phyloP scores from a whole-genome alignment of 1,140 invertebrate species.

The Adelges cooleyi region DNA sequence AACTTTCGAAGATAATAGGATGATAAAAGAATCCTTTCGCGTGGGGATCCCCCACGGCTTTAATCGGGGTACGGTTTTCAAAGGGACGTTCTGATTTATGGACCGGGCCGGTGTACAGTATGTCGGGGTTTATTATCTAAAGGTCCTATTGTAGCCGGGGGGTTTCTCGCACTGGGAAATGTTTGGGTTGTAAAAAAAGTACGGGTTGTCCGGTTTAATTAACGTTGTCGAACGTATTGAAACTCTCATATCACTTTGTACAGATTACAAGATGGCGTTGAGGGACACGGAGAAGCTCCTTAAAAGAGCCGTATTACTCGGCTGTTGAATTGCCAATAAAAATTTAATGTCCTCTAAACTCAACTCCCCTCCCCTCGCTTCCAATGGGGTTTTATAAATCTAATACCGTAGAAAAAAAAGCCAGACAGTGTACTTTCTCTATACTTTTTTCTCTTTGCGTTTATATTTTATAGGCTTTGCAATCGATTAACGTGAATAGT shows the following conservation, averaged over 20 bases:
- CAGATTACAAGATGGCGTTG: too few species aligned
- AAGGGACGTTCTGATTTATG: slow-evolving; percentile 17
- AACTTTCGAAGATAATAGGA: slow-evolving; percentile 5
- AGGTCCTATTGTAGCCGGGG: neutral
- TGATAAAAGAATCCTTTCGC: slow-evolving; percentile 16
- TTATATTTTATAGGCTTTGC: too few species aligned
- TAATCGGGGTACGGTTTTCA: neutral
- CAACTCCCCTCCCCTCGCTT: too few species aligned
- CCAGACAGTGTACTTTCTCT: too few species aligned
- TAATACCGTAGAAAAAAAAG: too few species aligned
- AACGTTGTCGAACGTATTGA: neutral
- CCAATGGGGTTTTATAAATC: too few species aligned
- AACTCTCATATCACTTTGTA: neutral
- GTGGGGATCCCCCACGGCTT: neutral
- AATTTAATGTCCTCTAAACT: too few species aligned
- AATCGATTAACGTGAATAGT: too few species aligned
- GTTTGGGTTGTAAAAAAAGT: slow-evolving; percentile 8
- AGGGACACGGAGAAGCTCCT: too few species aligned
- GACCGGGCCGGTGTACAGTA: neutral
- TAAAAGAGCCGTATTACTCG: too few species aligned
- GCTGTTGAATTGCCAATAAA: too few species aligned
- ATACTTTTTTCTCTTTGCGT: too few species aligned
- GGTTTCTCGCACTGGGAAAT: neutral
- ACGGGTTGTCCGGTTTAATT: slow-evolving; percentile 7
- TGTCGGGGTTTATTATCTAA: slow-evolving; percentile 8